phyloP scores from a whole-genome alignment of 2,888 invertebrate genomes.

The Zootermopsis nevadensis region DNA sequence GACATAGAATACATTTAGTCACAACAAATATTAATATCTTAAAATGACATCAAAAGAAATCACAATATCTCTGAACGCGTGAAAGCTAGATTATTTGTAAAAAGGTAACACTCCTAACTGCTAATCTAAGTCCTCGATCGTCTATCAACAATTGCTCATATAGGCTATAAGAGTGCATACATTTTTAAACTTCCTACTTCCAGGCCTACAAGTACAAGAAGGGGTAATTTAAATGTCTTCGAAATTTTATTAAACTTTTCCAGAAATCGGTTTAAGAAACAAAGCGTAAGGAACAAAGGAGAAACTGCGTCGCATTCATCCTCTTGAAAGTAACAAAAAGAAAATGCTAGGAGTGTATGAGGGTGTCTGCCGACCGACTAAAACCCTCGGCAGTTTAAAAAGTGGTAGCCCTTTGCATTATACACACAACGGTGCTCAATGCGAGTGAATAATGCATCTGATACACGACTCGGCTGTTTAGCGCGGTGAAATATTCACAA shows the following conservation, averaged over 20 bases:
- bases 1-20: too few species aligned
- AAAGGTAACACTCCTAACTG: too few species aligned
- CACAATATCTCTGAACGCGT: too few species aligned
- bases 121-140: too few species aligned
- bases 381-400: slow-evolving; percentile 27
- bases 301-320: not conserved
- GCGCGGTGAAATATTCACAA: slow-evolving; percentile 53
- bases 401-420: slow-evolving; percentile 36
- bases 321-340: slow-evolving; percentile 24
- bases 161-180: not conserved
- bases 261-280: not conserved
- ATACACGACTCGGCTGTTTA: slow-evolving; percentile 54
- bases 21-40: too few species aligned
- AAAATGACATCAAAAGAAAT: too few species aligned
- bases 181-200: not conserved
- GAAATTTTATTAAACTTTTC: not conserved
- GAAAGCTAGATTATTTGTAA: too few species aligned
- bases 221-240: not conserved
- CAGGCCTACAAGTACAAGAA: not conserved
- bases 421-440: slow-evolving; percentile 23
- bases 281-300: not conserved
- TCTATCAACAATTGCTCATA: too few species aligned
- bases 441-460: slow-evolving; percentile 52
- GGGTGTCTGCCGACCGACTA: not conserved
- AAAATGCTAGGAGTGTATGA: not conserved